Base-by-base conservation (phyloP, 2,113 vertebrate species). In the Zosterops borbonicus region DNA sequence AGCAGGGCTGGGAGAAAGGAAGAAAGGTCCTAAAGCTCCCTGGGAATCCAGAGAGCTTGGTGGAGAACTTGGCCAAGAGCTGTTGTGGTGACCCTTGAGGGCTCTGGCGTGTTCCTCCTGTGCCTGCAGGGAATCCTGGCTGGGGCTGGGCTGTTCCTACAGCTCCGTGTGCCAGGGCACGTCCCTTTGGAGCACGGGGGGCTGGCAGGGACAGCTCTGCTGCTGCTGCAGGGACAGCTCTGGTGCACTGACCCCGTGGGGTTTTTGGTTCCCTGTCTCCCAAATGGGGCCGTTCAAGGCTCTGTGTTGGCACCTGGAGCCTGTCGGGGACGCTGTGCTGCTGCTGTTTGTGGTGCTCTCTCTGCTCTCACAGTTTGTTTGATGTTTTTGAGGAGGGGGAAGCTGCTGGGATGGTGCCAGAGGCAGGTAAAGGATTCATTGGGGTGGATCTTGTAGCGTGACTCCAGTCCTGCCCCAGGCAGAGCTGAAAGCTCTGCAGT, bases 251-350 rank as follows among this genome's bases (percentile, higher is more conserved):
- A 2, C 5, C 27, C 33, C 0, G 1, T 5, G 9, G 5, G 25
- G 11, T 5, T 33, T 33, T 64, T 12, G 39, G 33, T 47, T 75
- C 60, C 2, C 1, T 35, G 1, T 35, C 8, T 79, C 65, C 64
- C 37, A 4, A 2, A 1, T 0, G 2, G 23, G 11, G n/a, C 41
- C 70, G 37, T 10, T 4, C 0, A 25, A 18, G 35, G 46, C 7
- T 14, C 9, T 19, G 67, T 19, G 17, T 5, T 42, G 52, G 77
- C 47, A 3, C 8, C 47, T 37, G 81, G 62, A 33, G 58, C 7
- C 52, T 23, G 1, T 2, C 4, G 5, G 46, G 22, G 20, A 0
- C 8, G 49, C 15, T n/a, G 42, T 9, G 50, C 10, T 78, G 73
- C 25, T 0, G 4, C 65, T 41, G 9, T 4, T 42, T 15, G 17